Conservation (phyloP, 2,888 invertebrate genomes). For the Cordilura impudica region DNA sequence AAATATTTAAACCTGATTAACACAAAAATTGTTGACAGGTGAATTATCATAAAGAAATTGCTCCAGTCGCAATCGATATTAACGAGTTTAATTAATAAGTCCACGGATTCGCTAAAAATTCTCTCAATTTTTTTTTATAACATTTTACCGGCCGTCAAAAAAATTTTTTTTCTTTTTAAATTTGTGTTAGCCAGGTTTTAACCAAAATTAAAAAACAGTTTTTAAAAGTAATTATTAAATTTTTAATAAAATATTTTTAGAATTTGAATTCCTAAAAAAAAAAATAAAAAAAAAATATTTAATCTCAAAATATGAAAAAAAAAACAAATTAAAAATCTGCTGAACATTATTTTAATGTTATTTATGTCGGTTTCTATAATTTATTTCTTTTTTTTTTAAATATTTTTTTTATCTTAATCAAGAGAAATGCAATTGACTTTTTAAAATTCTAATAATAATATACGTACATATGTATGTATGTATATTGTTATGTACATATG, state of each 20-base stretch:
- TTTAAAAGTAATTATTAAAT: too few relatives aligned
- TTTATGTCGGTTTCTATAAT: neutral
- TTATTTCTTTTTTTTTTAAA: constrained; percentile 11
- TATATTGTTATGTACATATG: constrained; percentile 42
- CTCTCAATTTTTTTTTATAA: too few relatives aligned
- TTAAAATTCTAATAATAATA: constrained; percentile 59
- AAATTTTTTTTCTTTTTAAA: neutral
- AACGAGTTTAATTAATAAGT: too few relatives aligned
- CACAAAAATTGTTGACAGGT: neutral
- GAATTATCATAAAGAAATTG: neutral
- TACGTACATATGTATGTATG: too few relatives aligned
- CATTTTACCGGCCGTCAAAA: too few relatives aligned
- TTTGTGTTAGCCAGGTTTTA: neutral
- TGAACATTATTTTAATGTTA: neutral
- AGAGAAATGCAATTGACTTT: constrained; percentile 64
- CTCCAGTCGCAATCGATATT: too few relatives aligned
- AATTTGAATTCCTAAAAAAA: too few relatives aligned
- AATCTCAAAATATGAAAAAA: neutral
- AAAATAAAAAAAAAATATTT: neutral
- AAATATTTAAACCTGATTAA: neutral
- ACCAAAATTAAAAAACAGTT: neutral
- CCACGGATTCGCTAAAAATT: too few relatives aligned
- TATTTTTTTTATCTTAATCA: constrained; percentile 53
- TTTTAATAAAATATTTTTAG: too few relatives aligned
- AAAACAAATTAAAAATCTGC: neutral